Evolutionary conservation across 2,888 invertebrate species (phyloP).

Genomic region (Ommatoiulus sabulosus): DNA sequence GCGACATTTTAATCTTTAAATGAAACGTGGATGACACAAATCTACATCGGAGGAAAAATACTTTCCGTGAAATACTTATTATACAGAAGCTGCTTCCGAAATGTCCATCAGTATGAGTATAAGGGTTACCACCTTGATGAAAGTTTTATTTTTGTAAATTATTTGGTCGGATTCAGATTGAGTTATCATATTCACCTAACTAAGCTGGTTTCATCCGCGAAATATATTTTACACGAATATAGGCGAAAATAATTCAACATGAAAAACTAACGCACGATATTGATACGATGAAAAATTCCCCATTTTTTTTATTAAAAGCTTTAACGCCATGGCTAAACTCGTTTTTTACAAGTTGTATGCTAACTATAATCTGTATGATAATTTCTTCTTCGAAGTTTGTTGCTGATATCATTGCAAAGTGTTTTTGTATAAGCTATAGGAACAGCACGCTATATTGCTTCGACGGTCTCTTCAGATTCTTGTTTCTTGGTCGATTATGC

Average conservation of each 20-base stretch:
- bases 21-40: too few species aligned
- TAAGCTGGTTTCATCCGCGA: slow-evolving; percentile 4
- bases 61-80: too few species aligned
- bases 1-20: too few species aligned
- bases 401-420: neutral
- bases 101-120: too few species aligned
- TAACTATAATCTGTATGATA: neutral
- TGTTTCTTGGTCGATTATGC: neutral
- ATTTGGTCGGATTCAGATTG: neutral
- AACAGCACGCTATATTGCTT: slow-evolving; percentile 12
- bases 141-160: too few species aligned
- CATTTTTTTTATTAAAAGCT: neutral
- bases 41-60: too few species aligned
- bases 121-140: too few species aligned
- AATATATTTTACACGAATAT: neutral
- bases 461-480: neutral
- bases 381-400: slow-evolving; percentile 11
- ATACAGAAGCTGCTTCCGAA: too few species aligned
- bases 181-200: neutral
- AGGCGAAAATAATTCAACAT: neutral
- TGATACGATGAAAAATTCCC: neutral
- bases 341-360: slow-evolving; percentile 11
- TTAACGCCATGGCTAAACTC: slow-evolving; percentile 11
- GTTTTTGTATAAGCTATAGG: slow-evolving; percentile 9
- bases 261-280: neutral